phyloP scores from a whole-genome alignment of 2,888 invertebrate species.

The Pollenia griseotomentosa region DNA sequence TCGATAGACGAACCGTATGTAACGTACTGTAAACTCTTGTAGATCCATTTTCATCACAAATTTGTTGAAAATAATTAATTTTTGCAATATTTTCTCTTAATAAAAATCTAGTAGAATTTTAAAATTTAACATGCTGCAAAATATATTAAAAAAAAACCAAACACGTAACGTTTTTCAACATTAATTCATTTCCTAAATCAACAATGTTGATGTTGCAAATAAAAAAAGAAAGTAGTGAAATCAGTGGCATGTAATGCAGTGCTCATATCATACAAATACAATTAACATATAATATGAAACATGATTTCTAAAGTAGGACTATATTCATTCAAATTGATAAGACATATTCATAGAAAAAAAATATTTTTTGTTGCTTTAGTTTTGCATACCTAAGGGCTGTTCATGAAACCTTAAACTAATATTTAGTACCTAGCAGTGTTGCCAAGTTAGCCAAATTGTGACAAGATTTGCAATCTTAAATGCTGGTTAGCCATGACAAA shows the following conservation, averaged over 20 bases:
- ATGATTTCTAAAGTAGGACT: conserved; percentile 33
- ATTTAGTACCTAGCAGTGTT: not conserved
- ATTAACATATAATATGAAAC: conserved; percentile 53
- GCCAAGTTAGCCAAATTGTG: too few relatives aligned
- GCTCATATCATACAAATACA: conserved; percentile 38
- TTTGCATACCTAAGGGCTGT: conserved; percentile 60
- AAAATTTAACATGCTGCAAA: not conserved
- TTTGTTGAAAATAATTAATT: too few relatives aligned
- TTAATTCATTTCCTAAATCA: conserved; percentile 19
- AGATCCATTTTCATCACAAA: too few relatives aligned
- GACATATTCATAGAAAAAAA: conserved; percentile 27
- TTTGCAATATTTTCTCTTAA: too few relatives aligned
- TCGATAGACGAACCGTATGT: too few relatives aligned
- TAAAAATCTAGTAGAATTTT: too few relatives aligned
- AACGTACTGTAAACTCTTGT: too few relatives aligned
- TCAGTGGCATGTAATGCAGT: conserved; percentile 25
- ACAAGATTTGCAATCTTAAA: too few relatives aligned
- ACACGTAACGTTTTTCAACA: conserved; percentile 36
- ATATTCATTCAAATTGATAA: conserved; percentile 36
- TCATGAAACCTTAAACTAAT: conserved; percentile 52
- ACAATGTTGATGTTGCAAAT: conserved; percentile 1
- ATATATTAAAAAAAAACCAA: not conserved
- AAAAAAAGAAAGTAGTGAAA: not conserved
- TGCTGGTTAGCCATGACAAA: too few relatives aligned
- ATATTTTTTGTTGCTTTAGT: conserved; percentile 19